Base-by-base conservation (phyloP, 2,888 invertebrate species). In the Catocala sponsa region DNA sequence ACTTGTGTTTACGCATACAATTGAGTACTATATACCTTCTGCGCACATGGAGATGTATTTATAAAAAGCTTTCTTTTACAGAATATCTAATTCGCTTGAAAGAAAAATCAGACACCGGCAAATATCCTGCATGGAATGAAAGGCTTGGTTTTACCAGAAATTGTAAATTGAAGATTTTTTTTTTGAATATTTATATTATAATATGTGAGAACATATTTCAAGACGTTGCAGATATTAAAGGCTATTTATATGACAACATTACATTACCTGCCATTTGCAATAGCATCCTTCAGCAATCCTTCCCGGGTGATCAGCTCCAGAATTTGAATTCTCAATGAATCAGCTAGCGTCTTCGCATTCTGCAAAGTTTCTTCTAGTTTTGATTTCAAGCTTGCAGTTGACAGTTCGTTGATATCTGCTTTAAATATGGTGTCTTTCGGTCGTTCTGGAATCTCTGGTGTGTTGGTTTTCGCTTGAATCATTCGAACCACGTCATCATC, bases 251-350 rank as follows among this genome's bases (percentile, higher is more conserved):
- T 43, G 43, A n/a, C 6, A 33, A 51, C 55, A 25, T 43, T 49
- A 52, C 35, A 65, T 80, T 81, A 91, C 93, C 90, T 90, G 66
- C 92, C 93, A 52, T 84, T 87, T 0, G 81, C 78, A 51, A 93
- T 91, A 4, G 86, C 83, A 35, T 92, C 89, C 65, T 94, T 94
- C 11, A 94, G 63, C 5, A 63, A 13, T 5, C 66, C 76, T 66
- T 94, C 93, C 6, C 80, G 80, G 0, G 70, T 61, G 9, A 80
- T 63, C 4, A 89, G 63, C 32, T 73, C 70, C 0, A 65, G 46
- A 33, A 94, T 92, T 67, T 91, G 88, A 2, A 62, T 52, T 52
- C 83, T 86, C 15, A 94, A 73, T 1, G 78, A 82, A 1, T 83
- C 82, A 0, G 86, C 83, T 56, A 93, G 68, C 32, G 65, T 51